Evolutionary conservation across 2,888 invertebrate species (phyloP), one percentile per base, ranked within the genome.

Genomic region (Phragmatobia fuliginosa): DNA sequence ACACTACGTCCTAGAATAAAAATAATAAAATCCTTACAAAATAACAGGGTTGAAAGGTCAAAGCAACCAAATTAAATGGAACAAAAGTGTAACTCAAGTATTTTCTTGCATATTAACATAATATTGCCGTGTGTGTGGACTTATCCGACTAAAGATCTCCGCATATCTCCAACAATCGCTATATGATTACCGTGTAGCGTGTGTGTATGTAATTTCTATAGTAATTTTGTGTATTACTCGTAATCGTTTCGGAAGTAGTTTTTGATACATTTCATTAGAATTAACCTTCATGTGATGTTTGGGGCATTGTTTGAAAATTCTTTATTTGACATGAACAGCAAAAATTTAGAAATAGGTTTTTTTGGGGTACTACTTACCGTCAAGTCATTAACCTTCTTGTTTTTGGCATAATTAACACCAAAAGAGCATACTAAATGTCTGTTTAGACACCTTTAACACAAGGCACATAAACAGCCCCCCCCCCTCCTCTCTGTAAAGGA

Each of bases 101-200:
- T 78, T 75, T 65, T 69, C 68, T 62, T 67, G 45, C 62, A 65
- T 70, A 82, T 81, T 81, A 67, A 52, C 82, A 81, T 82, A 82
- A 72, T 75, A 74, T 36, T 28, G 45, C 71, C 73, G 75, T 75
- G 72, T 77, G 74, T 79, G 73, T 76, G 60, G 63, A 36, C 25
- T 79, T 82, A 82, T 82, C 82, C 68, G 31, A 25, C n/a, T 61
- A 16, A 36, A 71, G 41, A 82, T 80, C 83, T 16, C 31, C 33
- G 67, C 65, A 61, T 78, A 80, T 79, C 76, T 75, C 72, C 56
- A 68, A 68, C 79, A 70, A 81, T 80, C 62, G 81, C 60, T 67
- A 10, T 76, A 70, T 80, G 83, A 82, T 82, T 82, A 79, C 79
- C n/a, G 21, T 72, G 76, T 82, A 59, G 81, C 81, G 81, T 82